A percentile compares a stretch with the other conserved stretches of the same genome.
Evolutionary conservation across 2,888 invertebrate genomes (phyloP).

Genomic region (Gisinianus flammeolus): DNA sequence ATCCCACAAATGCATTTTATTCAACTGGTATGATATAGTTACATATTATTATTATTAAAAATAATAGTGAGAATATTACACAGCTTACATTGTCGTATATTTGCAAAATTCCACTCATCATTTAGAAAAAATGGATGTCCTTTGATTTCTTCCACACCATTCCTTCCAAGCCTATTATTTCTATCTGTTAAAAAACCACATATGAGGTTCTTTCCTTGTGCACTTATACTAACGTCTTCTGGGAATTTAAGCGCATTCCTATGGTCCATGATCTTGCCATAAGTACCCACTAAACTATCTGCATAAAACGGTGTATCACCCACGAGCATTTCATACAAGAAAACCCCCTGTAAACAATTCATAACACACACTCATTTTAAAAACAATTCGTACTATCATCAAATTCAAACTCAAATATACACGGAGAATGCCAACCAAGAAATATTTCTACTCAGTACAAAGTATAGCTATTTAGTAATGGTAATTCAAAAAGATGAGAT

Average conservation of each 20-base stretch:
- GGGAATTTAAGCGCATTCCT: slow-evolving; percentile 95
- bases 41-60: no score
- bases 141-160: slow-evolving; percentile 94
- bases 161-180: slow-evolving; percentile 78
- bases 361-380: no score
- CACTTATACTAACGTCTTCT: slow-evolving; percentile 87
- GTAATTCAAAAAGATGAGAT: neutral
- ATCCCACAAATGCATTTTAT: no score
- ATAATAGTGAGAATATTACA: neutral
- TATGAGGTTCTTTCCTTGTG: slow-evolving; percentile 80
- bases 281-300: slow-evolving; percentile 96
- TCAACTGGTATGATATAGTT: no score
- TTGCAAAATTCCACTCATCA: slow-evolving; percentile 98
- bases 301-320: slow-evolving; percentile 99
- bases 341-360: slow-evolving; percentile 74
- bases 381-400: no score
- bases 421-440: no score
- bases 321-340: slow-evolving; percentile 97
- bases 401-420: no score
- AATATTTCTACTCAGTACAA: no score
- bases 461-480: no score
- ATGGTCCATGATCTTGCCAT: slow-evolving; percentile 99
- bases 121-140: slow-evolving; percentile 93
- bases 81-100: slow-evolving; percentile 79
- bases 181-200: slow-evolving; percentile 93